Evolutionary conservation across 2,797 vertebrate genomes (phyloP).

Genomic region (Poliocrania exsul): DNA sequence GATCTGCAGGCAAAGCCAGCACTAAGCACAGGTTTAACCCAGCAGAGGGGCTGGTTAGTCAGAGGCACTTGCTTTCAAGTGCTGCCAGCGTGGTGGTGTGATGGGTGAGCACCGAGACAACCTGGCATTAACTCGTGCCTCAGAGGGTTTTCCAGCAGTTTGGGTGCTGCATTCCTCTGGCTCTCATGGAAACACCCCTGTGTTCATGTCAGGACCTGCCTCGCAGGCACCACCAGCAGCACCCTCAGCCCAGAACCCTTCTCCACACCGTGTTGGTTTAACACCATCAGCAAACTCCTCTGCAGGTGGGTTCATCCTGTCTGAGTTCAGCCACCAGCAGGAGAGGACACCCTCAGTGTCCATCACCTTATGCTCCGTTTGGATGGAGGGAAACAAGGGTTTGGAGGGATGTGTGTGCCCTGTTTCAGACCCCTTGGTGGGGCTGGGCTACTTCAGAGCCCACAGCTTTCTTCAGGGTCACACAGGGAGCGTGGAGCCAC

Average conservation of each 20-base stretch:
- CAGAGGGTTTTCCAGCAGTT: not conserved
- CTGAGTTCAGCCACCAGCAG: not conserved
- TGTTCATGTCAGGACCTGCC: not conserved
- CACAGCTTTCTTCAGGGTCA: not conserved
- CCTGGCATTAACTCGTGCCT: not conserved
- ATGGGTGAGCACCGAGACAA: not conserved
- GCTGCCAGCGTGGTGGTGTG: constrained; percentile 4
- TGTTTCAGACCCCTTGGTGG: not conserved
- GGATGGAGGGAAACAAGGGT: not conserved
- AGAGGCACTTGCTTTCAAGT: not conserved
- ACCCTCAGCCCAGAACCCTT: not conserved
- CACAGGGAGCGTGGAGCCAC: not conserved
- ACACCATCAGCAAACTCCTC: not conserved
- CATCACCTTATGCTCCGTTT: not conserved
- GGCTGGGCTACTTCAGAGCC: not conserved
- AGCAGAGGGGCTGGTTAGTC: not conserved
- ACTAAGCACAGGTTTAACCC: not conserved
- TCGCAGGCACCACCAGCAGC: not conserved
- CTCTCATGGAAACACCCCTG: not conserved
- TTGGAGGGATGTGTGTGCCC: not conserved
- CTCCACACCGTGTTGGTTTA: not conserved
- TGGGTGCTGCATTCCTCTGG: not conserved
- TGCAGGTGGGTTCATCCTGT: not conserved
- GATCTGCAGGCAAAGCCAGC: not conserved
- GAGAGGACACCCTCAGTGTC: not conserved